phyloP scores from a whole-genome alignment of 2,797 vertebrate species.

The Helostoma temminkii region DNA sequence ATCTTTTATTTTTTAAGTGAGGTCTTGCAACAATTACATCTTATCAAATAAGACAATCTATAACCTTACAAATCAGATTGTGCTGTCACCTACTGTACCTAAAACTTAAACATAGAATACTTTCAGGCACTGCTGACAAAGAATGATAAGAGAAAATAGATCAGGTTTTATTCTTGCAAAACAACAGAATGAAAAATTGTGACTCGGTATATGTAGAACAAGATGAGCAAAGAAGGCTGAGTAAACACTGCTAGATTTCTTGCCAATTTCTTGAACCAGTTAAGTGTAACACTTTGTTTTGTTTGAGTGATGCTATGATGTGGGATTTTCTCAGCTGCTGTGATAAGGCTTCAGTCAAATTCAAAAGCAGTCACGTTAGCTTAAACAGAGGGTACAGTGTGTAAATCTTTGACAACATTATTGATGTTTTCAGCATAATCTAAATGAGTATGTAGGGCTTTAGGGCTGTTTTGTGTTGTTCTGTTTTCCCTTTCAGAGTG shows the following conservation, averaged over 20 bases:
- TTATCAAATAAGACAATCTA: too few species aligned
- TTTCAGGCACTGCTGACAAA: conserved; percentile 23
- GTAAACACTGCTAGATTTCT: conserved; percentile 49
- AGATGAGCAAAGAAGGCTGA: conserved; percentile 29
- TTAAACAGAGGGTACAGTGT: conserved; percentile 22
- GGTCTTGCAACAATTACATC: too few species aligned
- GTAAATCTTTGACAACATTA: conserved; percentile 37
- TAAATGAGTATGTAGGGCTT: conserved; percentile 31
- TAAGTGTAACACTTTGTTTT: conserved; percentile 56
- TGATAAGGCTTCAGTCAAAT: conserved; percentile 45
- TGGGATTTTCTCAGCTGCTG: conserved; percentile 44
- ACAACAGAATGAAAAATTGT: conserved; percentile 38
- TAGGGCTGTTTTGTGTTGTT: conserved; percentile 11
- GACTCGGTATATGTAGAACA: conserved; percentile 18
- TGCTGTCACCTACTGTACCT: conserved; percentile 9
- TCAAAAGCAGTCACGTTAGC: conserved; percentile 28
- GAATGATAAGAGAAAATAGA: conserved; percentile 3
- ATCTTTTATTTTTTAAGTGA: too few species aligned
- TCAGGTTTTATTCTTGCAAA: conserved; percentile 35
- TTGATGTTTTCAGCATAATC: conserved; percentile 46
- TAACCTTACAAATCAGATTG: not conserved
- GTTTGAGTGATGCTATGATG: conserved; percentile 50
- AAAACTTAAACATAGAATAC: conserved; percentile 5
- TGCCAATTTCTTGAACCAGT: conserved; percentile 59
- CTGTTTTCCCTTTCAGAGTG: conserved; percentile 11